Evolutionary conservation across 2,888 invertebrate species (phyloP).

Genomic region (Macroteleia sp.): DNA sequence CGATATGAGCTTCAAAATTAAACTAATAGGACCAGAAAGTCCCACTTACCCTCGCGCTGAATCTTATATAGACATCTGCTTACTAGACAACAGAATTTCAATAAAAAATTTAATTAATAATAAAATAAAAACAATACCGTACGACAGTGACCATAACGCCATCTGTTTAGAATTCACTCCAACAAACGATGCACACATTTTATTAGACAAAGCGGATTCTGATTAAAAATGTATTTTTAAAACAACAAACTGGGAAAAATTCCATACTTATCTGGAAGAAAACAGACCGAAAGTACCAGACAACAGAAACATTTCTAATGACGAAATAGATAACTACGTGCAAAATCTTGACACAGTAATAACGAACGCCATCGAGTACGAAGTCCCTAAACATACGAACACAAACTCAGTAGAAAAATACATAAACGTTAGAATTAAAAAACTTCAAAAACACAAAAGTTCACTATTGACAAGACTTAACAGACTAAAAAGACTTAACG

Average conservation of each 20-base stretch:
- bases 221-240: not conserved
- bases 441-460: not conserved
- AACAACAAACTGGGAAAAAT: not conserved
- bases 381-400: not conserved
- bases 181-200: not conserved
- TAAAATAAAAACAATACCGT: not conserved
- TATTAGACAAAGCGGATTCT: not conserved
- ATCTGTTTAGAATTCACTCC: not conserved
- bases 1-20: not conserved
- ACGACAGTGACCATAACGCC: slow-evolving; percentile 16
- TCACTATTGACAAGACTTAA: not conserved
- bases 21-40: not conserved
- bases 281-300: not conserved
- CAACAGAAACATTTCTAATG: not conserved
- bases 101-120: not conserved
- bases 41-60: not conserved
- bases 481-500: not conserved
- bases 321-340: not conserved
- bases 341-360: not conserved
- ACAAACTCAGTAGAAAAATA: not conserved
- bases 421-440: not conserved
- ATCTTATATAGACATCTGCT: not conserved
- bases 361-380: not conserved
- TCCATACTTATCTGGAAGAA: not conserved
- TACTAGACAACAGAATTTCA: not conserved